Conservation (phyloP, 2,113 vertebrate genomes). For the Stercorarius parasiticus region DNA sequence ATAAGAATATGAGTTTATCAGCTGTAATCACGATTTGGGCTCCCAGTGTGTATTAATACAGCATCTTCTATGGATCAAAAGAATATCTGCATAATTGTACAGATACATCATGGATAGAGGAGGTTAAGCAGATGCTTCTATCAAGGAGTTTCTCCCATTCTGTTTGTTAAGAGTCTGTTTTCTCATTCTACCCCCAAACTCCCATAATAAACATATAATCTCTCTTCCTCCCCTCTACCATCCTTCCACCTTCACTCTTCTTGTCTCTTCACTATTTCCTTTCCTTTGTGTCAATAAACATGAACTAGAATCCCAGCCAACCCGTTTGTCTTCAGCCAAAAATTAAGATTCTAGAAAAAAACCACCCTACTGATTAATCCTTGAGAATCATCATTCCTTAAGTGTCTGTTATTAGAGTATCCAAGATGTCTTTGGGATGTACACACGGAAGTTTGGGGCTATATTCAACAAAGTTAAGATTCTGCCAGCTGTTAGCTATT, state of each 20-base stretch:
- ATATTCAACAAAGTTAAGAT: background rate
- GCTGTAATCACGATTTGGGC: background rate
- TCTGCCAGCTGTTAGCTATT: background rate
- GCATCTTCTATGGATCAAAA: background rate
- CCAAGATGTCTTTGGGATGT: background rate
- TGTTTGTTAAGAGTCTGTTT: background rate
- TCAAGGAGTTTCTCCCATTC: background rate
- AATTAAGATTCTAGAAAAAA: background rate
- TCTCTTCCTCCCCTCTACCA: background rate
- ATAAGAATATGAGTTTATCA: background rate
- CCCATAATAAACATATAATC: background rate
- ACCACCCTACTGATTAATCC: background rate
- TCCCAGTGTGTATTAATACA: background rate
- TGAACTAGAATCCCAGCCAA: background rate
- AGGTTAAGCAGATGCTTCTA: background rate
- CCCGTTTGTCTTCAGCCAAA: fast-evolving
- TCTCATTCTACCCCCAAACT: background rate
- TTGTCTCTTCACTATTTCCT: background rate
- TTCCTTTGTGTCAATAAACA: background rate
- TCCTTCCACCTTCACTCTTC: background rate
- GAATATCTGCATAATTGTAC: background rate
- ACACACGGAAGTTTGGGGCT: background rate
- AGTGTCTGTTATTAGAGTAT: background rate
- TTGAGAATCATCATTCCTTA: background rate
- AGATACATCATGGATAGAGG: background rate